phyloP scores from a whole-genome alignment of 2,888 invertebrate genomes.

The Selenia dentaria region DNA sequence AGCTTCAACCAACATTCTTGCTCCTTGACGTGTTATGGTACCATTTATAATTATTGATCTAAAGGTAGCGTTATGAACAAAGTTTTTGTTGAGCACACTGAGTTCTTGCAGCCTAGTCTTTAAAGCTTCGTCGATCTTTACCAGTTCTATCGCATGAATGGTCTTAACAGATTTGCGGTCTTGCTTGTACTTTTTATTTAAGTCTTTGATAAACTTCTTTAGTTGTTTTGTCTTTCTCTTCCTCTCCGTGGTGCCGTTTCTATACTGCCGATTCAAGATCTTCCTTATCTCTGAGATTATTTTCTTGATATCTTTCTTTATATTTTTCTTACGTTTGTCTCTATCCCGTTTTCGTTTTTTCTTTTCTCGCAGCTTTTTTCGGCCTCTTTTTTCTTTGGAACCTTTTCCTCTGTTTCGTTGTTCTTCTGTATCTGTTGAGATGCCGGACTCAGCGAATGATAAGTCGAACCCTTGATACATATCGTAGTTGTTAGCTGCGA shows the following conservation, averaged over 20 bases:
- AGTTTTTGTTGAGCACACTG: constrained; percentile 50
- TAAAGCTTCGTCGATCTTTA: constrained; percentile 53
- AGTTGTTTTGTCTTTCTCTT: constrained; percentile 63
- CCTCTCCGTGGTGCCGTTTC: constrained; percentile 54
- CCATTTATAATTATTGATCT: constrained; percentile 62
- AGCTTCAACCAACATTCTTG: constrained; percentile 49
- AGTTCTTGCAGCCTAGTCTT: constrained; percentile 50
- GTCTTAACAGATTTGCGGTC: constrained; percentile 60
- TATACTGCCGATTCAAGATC: constrained; percentile 55
- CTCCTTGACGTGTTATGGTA: constrained; percentile 45
- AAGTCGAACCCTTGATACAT: constrained; percentile 66
- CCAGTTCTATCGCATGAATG: constrained; percentile 55
- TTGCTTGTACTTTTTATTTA: constrained; percentile 62
- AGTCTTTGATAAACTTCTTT: constrained; percentile 59
- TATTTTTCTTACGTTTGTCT: constrained; percentile 52
- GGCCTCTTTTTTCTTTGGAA: constrained; percentile 39
- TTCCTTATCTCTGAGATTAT: constrained; percentile 60
- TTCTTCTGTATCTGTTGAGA: constrained; percentile 59
- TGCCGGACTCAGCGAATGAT: constrained; percentile 58
- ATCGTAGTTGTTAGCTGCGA: constrained; percentile 63
- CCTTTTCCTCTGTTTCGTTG: constrained; percentile 33
- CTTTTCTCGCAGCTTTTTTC: constrained; percentile 33
- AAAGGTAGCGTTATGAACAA: constrained; percentile 57
- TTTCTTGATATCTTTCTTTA: constrained; percentile 55
- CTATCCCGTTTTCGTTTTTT: constrained; percentile 45